Evolutionary conservation across 1,140 invertebrate genomes (phyloP).

Genomic region (Antheraea mylitta): DNA sequence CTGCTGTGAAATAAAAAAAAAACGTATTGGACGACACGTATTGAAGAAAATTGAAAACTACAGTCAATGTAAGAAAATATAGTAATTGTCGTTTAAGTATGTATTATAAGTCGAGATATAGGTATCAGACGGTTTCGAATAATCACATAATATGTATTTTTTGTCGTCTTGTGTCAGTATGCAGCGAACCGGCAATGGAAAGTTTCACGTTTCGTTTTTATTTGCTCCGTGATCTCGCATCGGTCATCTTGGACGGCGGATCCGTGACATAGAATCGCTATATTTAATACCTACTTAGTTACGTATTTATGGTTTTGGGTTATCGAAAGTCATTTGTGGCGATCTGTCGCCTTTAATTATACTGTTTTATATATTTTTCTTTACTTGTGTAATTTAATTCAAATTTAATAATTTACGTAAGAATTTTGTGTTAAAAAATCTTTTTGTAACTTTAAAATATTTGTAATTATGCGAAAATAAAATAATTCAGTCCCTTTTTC

Average conservation of each 20-base stretch:
- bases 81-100: background rate
- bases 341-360: no score
- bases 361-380: no score
- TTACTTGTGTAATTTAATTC: no score
- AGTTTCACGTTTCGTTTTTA: constrained; percentile 8
- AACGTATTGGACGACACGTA: no score
- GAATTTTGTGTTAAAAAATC: no score
- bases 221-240: background rate
- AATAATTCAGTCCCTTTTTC: no score
- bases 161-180: constrained; percentile 9
- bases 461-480: no score
- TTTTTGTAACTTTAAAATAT: no score
- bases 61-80: background rate
- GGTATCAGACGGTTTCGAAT: background rate
- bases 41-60: background rate
- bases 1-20: no score
- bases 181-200: constrained; percentile 12
- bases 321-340: background rate
- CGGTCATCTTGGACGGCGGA: constrained; percentile 5
- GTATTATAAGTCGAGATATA: constrained; percentile 5
- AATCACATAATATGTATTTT: constrained; percentile 7
- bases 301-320: constrained; percentile 3
- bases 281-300: background rate
- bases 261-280: background rate
- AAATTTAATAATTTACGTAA: no score